Conservation (phyloP, 1,140 invertebrate genomes). For the Drosophila gunungcola region DNA sequence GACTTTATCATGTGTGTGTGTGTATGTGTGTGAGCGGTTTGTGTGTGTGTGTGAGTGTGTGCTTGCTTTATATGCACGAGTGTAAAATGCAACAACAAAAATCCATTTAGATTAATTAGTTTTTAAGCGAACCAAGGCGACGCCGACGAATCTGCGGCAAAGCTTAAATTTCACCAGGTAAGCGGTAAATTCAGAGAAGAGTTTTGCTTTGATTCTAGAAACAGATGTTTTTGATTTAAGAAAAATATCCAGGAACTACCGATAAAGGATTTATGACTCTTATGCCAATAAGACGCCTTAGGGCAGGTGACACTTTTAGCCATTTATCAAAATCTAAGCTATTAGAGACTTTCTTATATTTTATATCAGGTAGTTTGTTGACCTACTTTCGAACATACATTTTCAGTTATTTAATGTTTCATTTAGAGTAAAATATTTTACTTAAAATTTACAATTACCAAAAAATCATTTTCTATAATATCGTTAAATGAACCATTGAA, state of each 20-base stretch:
- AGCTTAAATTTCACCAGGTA: slow-evolving; percentile 7
- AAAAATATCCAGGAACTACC: no score
- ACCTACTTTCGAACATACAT: no score
- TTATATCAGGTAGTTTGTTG: no score
- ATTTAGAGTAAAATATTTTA: no score
- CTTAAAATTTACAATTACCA: no score
- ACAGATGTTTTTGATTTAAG: slow-evolving; percentile 5
- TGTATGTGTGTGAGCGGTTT: slow-evolving; percentile 8
- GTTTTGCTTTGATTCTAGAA: neutral
- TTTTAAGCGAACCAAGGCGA: slow-evolving; percentile 67
- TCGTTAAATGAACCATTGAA: no score
- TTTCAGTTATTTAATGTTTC: no score
- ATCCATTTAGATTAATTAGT: slow-evolving; percentile 83
- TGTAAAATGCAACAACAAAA: slow-evolving; percentile 76
- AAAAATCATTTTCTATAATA: no score
- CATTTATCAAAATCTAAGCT: neutral
- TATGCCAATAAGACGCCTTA: neutral
- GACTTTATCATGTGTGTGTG: slow-evolving; percentile 38
- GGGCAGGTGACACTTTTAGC: neutral
- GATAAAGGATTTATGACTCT: no score
- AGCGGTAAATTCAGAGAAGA: neutral
- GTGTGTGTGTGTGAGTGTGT: slow-evolving; percentile 1
- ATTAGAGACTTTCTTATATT: neutral
- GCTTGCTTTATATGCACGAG: slow-evolving; percentile 54
- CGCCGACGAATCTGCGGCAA: slow-evolving; percentile 2